phyloP scores from a whole-genome alignment of 2,797 vertebrate species.

The Accipiter minullus region DNA sequence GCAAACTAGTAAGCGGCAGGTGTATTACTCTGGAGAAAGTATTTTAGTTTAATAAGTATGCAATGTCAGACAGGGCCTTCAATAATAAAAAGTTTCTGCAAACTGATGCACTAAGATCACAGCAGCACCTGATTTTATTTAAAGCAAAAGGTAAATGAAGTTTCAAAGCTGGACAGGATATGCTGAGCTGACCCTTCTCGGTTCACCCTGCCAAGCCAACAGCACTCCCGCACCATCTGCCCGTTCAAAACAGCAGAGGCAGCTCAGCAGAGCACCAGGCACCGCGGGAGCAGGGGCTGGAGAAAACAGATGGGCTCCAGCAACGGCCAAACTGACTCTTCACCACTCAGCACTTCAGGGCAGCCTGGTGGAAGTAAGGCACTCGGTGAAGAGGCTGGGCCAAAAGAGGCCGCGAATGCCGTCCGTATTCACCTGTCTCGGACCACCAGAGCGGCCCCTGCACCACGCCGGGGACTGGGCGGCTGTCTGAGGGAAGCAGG shows the following conservation, averaged over 20 bases:
- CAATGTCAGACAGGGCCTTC: not conserved
- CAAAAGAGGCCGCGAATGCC: not conserved
- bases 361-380: not conserved
- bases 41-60: rapidly evolving
- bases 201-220: not conserved
- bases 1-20: not conserved
- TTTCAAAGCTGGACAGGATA: not conserved
- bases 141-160: not conserved
- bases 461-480: not conserved
- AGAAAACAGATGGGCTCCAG: not conserved
- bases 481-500: not conserved
- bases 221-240: not conserved
- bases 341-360: not conserved
- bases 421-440: not conserved
- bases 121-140: rapidly evolving
- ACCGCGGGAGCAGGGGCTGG: not conserved
- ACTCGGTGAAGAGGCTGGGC: not conserved
- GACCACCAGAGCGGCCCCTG: not conserved
- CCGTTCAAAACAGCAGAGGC: too few relatives aligned
- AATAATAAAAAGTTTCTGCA: not conserved
- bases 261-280: not conserved
- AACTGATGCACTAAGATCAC: not conserved
- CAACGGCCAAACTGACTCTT: not conserved
- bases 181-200: rapidly evolving
- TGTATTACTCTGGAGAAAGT: not conserved